These are phyloP conservation scores for Heterotilapia buettikoferi DNA, from an alignment of 2,113 vertebrate genomes.

Conservation along the genomic window DNA sequence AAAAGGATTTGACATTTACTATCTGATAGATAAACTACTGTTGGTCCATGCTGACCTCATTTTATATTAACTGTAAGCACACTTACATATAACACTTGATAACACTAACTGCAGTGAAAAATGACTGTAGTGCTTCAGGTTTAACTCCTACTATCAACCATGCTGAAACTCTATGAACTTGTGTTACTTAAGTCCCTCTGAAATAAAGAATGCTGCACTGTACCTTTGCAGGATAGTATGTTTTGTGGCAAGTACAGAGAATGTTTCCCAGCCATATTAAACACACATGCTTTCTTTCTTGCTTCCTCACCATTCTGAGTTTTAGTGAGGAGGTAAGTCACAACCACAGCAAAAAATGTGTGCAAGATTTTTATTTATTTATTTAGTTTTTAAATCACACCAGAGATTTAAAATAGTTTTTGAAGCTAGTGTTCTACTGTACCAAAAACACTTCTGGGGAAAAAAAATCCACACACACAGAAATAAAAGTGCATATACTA, in stretches of 20 bases:
- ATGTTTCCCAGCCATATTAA: background rate
- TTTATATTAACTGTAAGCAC: background rate
- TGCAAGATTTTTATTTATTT: background rate
- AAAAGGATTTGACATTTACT: background rate
- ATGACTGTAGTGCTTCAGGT: background rate
- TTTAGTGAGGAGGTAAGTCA: background rate
- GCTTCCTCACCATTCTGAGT: background rate
- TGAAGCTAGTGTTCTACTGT: background rate
- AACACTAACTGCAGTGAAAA: background rate
- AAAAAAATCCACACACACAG: background rate
- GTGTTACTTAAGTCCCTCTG: background rate
- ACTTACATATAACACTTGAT: background rate
- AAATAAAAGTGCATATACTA: background rate
- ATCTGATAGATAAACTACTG: background rate
- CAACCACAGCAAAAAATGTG: background rate
- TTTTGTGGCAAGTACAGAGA: background rate
- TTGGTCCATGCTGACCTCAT: background rate
- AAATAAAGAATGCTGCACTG: background rate
- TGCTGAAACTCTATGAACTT: conserved; percentile 5
- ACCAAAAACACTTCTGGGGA: background rate
- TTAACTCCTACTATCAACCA: background rate
- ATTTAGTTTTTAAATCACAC: background rate
- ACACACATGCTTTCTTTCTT: background rate
- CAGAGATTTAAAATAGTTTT: background rate
- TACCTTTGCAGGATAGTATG: background rate